Evolutionary conservation across 2,113 vertebrate genomes (phyloP).

Genomic region (Lanius ludovicianus): DNA sequence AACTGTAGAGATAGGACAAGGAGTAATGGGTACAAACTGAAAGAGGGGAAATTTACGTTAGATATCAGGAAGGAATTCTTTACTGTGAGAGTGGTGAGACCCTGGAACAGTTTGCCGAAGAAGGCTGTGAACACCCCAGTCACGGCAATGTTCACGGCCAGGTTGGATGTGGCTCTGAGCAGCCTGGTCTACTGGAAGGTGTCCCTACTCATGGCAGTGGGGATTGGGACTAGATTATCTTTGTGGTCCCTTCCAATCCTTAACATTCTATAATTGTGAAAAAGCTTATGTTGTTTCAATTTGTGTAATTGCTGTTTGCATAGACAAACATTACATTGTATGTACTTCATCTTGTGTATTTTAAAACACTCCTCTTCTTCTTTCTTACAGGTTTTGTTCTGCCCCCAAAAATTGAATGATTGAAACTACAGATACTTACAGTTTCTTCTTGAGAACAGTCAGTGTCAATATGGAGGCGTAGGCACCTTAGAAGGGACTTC

Average conservation of each 20-base stretch:
- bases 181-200: not conserved
- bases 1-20: not conserved
- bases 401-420: not conserved
- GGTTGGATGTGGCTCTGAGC: not conserved
- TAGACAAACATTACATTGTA: not conserved
- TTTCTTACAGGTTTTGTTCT: slow-evolving; percentile 36
- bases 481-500: slow-evolving; percentile 65
- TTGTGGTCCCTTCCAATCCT: not conserved
- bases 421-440: not conserved
- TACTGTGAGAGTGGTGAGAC: not conserved
- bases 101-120: not conserved
- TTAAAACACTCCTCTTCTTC: not conserved
- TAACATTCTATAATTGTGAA: not conserved
- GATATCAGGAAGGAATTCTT: not conserved
- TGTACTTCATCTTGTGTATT: not conserved
- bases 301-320: not conserved
- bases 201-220: not conserved
- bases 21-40: not conserved
- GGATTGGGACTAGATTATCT: not conserved
- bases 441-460: slow-evolving; percentile 54
- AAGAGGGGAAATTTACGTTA: not conserved
- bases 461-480: slow-evolving; percentile 72
- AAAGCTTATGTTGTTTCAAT: not conserved
- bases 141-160: fast-evolving
- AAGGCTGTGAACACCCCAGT: not conserved